A percentile compares a stretch with the other conserved stretches of the same genome.
Conservation (phyloP, 2,797 vertebrate genomes). For the Enteromius argenteus region DNA sequence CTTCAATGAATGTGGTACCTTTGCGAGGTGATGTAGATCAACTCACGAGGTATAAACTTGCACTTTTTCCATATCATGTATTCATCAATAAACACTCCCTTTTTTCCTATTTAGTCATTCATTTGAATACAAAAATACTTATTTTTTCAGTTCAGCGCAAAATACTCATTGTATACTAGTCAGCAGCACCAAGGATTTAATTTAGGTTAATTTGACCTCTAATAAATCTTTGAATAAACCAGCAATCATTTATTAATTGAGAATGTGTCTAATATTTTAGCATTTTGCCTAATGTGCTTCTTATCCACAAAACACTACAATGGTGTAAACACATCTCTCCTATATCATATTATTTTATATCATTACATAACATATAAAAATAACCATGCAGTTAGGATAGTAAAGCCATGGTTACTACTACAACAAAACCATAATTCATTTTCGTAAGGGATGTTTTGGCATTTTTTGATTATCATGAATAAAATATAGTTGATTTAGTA, state of each 20-base stretch:
- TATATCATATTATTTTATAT: not conserved
- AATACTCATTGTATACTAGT: not conserved
- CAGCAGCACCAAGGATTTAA: not conserved
- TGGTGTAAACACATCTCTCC: not conserved
- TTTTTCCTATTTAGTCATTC: slow-evolving; percentile 12
- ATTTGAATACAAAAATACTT: not conserved
- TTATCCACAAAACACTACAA: not conserved
- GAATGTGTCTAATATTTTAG: not conserved
- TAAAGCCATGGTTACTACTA: not conserved
- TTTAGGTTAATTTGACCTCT: not conserved
- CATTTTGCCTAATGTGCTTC: not conserved
- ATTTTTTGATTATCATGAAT: not conserved
- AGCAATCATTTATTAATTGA: not conserved
- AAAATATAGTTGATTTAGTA: not conserved
- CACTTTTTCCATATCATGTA: slow-evolving; percentile 23
- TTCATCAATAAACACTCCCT: slow-evolving; percentile 10
- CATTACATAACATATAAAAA: not conserved
- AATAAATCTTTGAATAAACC: not conserved
- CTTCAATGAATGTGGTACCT: slow-evolving; percentile 11
- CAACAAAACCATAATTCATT: not conserved
- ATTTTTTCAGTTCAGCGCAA: not conserved
- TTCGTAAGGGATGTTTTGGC: not conserved
- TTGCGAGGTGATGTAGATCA: not conserved
- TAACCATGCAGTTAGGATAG: not conserved
- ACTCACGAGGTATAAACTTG: not conserved